phyloP scores from a whole-genome alignment of 2,888 invertebrate genomes.

The Zygaena filipendulae region DNA sequence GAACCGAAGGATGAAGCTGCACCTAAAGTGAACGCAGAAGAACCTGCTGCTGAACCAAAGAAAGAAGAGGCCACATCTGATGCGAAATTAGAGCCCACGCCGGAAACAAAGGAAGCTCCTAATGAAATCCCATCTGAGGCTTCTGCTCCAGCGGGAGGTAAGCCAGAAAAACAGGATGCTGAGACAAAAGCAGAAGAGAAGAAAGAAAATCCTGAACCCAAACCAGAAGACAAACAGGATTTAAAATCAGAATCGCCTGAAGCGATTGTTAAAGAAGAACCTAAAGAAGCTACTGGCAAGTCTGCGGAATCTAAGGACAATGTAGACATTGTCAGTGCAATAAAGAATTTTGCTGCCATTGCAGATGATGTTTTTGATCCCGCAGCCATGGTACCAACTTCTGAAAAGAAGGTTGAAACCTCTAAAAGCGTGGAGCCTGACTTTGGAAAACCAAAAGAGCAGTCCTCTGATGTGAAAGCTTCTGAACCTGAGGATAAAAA shows the following conservation, averaged over 20 bases:
- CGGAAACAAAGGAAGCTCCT: slow-evolving; percentile 21
- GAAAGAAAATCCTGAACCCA: slow-evolving; percentile 18
- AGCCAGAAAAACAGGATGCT: slow-evolving; percentile 15
- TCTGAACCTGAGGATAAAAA: slow-evolving; percentile 16
- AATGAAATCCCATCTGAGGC: slow-evolving; percentile 22
- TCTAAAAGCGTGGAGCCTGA: slow-evolving; percentile 42
- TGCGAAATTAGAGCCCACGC: slow-evolving; percentile 20
- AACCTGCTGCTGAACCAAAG: slow-evolving; percentile 20
- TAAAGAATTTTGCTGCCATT: slow-evolving; percentile 34
- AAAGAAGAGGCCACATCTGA: slow-evolving; percentile 23
- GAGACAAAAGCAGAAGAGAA: slow-evolving; percentile 29
- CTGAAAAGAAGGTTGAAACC: slow-evolving; percentile 42
- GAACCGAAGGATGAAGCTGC: slow-evolving; percentile 4
- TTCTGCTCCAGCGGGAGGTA: slow-evolving; percentile 15
- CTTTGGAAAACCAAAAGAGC: slow-evolving; percentile 32
- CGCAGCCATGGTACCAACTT: slow-evolving; percentile 30
- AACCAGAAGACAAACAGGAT: slow-evolving; percentile 24
- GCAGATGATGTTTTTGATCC: slow-evolving; percentile 43
- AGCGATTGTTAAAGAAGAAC: slow-evolving; percentile 25
- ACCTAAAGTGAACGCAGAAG: slow-evolving; percentile 23
- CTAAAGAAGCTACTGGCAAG: slow-evolving; percentile 27
- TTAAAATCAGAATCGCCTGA: slow-evolving; percentile 22
- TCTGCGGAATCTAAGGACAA: slow-evolving; percentile 27
- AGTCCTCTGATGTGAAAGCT: slow-evolving; percentile 13
- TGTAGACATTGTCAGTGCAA: slow-evolving; percentile 39